Evolutionary conservation across 2,113 vertebrate species (phyloP), one percentile per base, ranked within the genome.

Genomic region (Scomber japonicus): DNA sequence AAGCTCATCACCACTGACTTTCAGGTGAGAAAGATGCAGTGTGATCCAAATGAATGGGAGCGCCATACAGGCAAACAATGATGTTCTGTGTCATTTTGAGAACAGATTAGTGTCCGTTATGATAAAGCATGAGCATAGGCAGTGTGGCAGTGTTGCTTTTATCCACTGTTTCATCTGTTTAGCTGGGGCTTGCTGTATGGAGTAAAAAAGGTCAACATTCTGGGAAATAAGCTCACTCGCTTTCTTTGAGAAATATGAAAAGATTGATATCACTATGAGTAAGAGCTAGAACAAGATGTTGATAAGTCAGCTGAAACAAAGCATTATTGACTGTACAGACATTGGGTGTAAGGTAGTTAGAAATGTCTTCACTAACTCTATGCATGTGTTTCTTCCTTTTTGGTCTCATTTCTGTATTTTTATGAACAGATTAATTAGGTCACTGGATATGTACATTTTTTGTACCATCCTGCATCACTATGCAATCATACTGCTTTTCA

Each of bases 61-160:
- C 0, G 19, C 9, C 35, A 11, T 31, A 16, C 5, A 48, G 50
- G 14, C 64, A 27, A 44, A 57, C 27, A 61, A 35, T 53, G 48
- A 63, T 21, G 62, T 45, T 31, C n/a, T 51, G 17, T 64, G 40
- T 56, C 35, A 27, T 61, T 62, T 68, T 16, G 30, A 50, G 21
- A 57, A 56, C 3, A 81, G 46, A 72, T 63, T 64, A 44, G 0
- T 50, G 54, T 46, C 5, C 17, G 24, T 51, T 55, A 31, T 0
- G 13, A 46, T 30, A n/a, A 48, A 60, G 17, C 1, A 0, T 55
- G 62, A 74, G 40, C 30, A 55, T 3, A 72, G 44, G 73, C 27
- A 9, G 13, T 63, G 49, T 76, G 56, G 35, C 30, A 63, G 44
- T 68, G 27, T 64, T 51, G 54, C 55, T 84, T 54, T 67, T 8